Evolutionary conservation across 2,797 vertebrate species (phyloP).

Genomic region (Semaprochilodus insignis): DNA sequence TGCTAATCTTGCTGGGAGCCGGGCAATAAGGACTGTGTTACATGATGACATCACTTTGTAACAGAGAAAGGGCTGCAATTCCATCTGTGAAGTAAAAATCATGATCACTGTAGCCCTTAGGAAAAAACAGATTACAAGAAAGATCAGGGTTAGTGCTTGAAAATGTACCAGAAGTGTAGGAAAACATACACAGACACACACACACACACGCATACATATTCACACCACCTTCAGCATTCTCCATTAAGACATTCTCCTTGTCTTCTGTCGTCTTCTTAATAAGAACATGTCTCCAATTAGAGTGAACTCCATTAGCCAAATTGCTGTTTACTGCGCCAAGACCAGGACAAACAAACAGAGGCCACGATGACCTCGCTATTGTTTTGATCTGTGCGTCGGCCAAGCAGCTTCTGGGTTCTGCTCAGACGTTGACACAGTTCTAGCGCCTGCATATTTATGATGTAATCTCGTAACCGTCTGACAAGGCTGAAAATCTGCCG

Average conservation of each 20-base stretch:
- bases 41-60: no score
- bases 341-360: constrained; percentile 67
- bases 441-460: constrained; percentile 17
- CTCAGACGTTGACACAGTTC: constrained; percentile 21
- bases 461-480: constrained; percentile 29
- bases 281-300: constrained; percentile 71
- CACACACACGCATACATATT: not conserved
- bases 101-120: no score
- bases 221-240: not conserved
- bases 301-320: constrained; percentile 67
- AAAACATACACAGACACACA: not conserved
- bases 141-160: no score
- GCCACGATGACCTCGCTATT: constrained; percentile 53
- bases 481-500: constrained; percentile 21
- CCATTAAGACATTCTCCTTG: constrained; percentile 2
- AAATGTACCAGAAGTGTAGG: not conserved
- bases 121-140: no score
- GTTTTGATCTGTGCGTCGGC: constrained; percentile 43
- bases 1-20: no score
- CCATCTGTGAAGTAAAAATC: no score
- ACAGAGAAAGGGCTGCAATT: no score
- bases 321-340: constrained; percentile 64
- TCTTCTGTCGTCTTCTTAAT: constrained; percentile 63
- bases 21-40: no score
- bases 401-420: constrained; percentile 2